Base-by-base conservation (phyloP, 1,140 invertebrate genomes). In the Zaprionus davidi region DNA sequence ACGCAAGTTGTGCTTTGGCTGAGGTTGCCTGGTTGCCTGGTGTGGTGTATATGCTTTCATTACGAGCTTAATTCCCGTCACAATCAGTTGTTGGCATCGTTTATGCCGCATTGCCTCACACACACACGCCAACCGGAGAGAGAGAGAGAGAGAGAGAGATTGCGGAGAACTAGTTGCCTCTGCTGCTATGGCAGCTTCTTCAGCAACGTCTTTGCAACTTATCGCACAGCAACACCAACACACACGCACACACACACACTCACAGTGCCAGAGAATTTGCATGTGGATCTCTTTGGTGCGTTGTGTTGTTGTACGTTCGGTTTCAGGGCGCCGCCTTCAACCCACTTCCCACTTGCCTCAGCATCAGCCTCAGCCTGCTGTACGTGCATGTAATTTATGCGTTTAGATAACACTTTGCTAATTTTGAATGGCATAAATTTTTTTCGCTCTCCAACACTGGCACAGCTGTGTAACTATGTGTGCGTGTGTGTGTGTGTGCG, bases 31-130 rank as follows among this genome's bases (percentile, higher is more conserved):
- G 57, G 38, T 70, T 65, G 20, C 67, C 68, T 65, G 67, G 15
- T 24, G 20, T 62, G 76, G 77, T 79, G 67, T 82, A 78, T 85
- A 82, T 84, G 90, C 80, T 91, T 91, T 88, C 84, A 91, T 91
- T 90, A 91, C 90, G 82, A 76, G 88, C 90, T 91, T 86, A 91
- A 82, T 91, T 91, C 79, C 87, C 84, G 82, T 91, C 88, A 90
- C 90, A 91, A 91, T 91, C 90, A 91, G 84, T 91, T 91, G 90
- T 91, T 91, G 90, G 88, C 90, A 91, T 91, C 90, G 84, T 86
- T 91, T 83, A 83, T 91, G 84, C 80, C 78, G 90, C 85, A 90
- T 81, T 88, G 85, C 81, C 84, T 58, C 76, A 75, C 67, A 78
- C 62, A 64, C 24, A 51, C 56, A 67, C 17, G 46, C 24, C 57